Conservation (phyloP, 2,888 invertebrate genomes). For the Nemurella pictetii region DNA sequence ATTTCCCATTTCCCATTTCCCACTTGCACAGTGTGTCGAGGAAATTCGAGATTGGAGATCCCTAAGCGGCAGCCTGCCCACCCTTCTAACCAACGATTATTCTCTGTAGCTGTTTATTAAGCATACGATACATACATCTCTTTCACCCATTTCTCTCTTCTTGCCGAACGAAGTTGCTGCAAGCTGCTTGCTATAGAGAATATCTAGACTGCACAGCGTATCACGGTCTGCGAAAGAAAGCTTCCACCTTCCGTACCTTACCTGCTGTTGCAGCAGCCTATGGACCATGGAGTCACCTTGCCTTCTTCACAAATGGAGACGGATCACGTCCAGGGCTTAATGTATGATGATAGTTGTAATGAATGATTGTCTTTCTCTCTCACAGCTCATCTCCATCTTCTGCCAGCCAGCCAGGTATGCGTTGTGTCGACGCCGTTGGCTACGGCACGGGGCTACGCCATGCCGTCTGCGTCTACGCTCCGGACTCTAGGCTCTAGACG, state of each 20-base stretch:
- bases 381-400: slow-evolving; percentile 1
- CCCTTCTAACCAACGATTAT: too few relatives aligned
- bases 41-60: neutral
- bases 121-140: neutral
- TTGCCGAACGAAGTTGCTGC: too few relatives aligned
- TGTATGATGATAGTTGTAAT: slow-evolving; percentile 21
- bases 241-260: neutral
- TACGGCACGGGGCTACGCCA: neutral
- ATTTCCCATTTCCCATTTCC: neutral
- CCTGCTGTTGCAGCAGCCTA: neutral
- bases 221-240: too few relatives aligned
- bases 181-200: too few relatives aligned
- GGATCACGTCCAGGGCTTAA: slow-evolving; percentile 12
- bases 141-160: neutral
- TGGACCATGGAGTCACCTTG: neutral
- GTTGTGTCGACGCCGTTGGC: neutral
- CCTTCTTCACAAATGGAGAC: slow-evolving; percentile 11
- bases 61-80: neutral
- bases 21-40: neutral
- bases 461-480: neutral
- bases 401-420: neutral
- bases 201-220: too few relatives aligned
- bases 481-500: neutral
- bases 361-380: neutral
- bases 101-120: slow-evolving; percentile 2